These are phyloP conservation scores for Smittia sp. DNA, from an alignment of 2,888 invertebrate species.

Conservation along the genomic window DNA sequence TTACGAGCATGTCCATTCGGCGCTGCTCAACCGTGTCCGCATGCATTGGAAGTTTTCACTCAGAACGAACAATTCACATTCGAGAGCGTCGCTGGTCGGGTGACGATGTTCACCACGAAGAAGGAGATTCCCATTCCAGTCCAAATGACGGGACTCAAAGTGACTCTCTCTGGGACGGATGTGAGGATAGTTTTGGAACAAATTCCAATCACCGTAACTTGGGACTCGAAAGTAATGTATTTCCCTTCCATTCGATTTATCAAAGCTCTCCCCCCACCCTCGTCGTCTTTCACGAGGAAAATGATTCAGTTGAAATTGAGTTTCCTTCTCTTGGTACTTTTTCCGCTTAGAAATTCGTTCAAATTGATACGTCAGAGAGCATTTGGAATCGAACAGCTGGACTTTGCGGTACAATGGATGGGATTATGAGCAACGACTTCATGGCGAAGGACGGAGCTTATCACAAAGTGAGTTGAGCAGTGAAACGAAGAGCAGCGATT, in stretches of 20 bases:
- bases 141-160: conserved; percentile 68
- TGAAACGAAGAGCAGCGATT: conserved; percentile 47
- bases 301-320: conserved; percentile 3
- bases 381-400: conserved; percentile 79
- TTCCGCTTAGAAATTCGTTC: conserved; percentile 58
- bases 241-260: conserved; percentile 3
- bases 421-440: conserved; percentile 67
- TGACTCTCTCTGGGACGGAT: conserved; percentile 68
- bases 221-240: conserved; percentile 67
- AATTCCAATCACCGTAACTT: conserved; percentile 66
- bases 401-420: conserved; percentile 76
- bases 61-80: conserved; percentile 68
- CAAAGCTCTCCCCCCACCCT: not conserved
- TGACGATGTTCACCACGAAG: conserved; percentile 57
- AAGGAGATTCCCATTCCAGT: conserved; percentile 67
- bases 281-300: not conserved
- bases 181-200: conserved; percentile 67
- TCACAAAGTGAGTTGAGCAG: conserved; percentile 47
- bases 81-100: conserved; percentile 57
- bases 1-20: conserved; percentile 58
- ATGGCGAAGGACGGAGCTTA: conserved; percentile 59
- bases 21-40: conserved; percentile 57
- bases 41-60: conserved; percentile 56
- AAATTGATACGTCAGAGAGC: conserved; percentile 64
- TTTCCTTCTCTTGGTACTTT: not conserved